A percentile compares a stretch with the other conserved stretches of the same genome.
Conservation (phyloP, 2,888 invertebrate genomes). For the Xanthostigma xanthostigma region DNA sequence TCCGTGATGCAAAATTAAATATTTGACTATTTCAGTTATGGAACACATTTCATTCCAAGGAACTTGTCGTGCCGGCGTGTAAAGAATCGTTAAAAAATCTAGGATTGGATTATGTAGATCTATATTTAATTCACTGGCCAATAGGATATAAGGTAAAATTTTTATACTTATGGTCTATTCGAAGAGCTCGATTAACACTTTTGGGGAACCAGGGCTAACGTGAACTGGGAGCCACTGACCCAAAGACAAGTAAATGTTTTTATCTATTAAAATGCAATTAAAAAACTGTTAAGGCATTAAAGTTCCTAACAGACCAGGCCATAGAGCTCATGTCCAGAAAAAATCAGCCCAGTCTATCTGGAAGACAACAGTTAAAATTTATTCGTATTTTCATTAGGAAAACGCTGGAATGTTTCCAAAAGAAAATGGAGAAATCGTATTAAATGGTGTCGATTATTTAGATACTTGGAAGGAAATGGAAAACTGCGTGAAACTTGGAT, state of each 20-base stretch:
- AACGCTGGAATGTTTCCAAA: no score
- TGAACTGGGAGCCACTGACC: no score
- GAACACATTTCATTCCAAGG: constrained; percentile 44
- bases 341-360: no score
- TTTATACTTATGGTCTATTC: not conserved
- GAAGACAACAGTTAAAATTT: no score
- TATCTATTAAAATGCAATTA: no score
- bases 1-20: no score
- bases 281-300: no score
- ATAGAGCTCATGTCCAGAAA: no score
- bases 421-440: not conserved
- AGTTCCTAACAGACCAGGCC: no score
- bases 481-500: constrained; percentile 40
- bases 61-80: constrained; percentile 33
- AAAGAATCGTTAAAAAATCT: constrained; percentile 20
- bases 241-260: no score
- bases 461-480: constrained; percentile 60
- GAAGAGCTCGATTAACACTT: not conserved
- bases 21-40: constrained; percentile 29
- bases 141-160: not conserved
- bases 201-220: no score
- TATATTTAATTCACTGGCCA: not conserved
- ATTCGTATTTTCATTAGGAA: no score
- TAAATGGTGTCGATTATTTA: constrained; percentile 46
- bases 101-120: constrained; percentile 1